A percentile compares a stretch with the other conserved stretches of the same genome.
Conservation (phyloP, 2,888 invertebrate species). For the Lepidochrysops patricia region DNA sequence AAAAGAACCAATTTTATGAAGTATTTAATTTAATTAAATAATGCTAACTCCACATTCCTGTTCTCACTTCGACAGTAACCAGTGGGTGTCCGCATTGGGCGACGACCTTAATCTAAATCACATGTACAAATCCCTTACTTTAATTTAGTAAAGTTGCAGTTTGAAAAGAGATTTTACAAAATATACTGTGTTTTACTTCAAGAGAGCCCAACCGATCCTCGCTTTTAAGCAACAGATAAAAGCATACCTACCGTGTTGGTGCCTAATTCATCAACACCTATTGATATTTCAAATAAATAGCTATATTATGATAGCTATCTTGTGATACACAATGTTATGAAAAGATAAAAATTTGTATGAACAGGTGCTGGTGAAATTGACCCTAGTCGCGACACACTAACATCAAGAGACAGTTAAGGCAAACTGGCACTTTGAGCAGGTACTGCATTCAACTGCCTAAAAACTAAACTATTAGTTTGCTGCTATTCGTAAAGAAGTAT, state of each 20-base stretch:
- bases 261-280: too few relatives aligned
- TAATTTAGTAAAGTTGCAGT: neutral
- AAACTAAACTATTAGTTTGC: neutral
- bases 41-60: constrained; percentile 47
- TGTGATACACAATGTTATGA: too few relatives aligned
- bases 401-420: neutral
- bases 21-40: constrained; percentile 50
- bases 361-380: too few relatives aligned
- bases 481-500: neutral
- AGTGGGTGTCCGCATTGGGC: constrained; percentile 31
- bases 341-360: too few relatives aligned
- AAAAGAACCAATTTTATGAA: constrained; percentile 47
- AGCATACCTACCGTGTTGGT: too few relatives aligned
- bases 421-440: neutral
- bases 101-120: constrained; percentile 8
- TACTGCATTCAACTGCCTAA: neutral
- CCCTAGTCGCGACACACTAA: neutral
- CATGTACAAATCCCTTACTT: constrained; percentile 5
- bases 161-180: neutral
- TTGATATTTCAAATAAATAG: too few relatives aligned
- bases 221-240: neutral
- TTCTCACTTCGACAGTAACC: constrained; percentile 40
- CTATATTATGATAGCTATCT: too few relatives aligned
- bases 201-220: neutral
- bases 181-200: neutral